Percentiles rank a stretch among this genome's conserved stretches.
phyloP scores from a whole-genome alignment of 2,797 vertebrate species.

The Momotus momota region DNA sequence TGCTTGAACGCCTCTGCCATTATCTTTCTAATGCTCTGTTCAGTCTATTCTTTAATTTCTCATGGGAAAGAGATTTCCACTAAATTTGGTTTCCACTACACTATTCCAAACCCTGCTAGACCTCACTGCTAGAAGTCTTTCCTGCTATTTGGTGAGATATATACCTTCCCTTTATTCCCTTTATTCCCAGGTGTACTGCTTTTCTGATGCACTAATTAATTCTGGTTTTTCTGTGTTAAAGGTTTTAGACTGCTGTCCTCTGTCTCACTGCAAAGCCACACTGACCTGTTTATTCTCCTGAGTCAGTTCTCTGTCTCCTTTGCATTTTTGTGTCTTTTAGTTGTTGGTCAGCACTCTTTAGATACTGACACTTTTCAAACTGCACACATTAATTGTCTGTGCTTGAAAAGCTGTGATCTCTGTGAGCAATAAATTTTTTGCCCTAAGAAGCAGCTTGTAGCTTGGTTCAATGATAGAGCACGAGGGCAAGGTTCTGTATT shows the following conservation, averaged over 20 bases:
- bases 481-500: not conserved
- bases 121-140: not conserved
- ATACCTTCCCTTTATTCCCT: not conserved
- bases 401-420: not conserved
- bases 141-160: not conserved
- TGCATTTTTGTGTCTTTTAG: not conserved
- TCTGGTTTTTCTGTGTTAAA: not conserved
- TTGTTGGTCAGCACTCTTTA: not conserved
- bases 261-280: not conserved
- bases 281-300: not conserved
- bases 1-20: not conserved
- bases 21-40: not conserved
- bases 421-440: not conserved
- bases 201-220: not conserved
- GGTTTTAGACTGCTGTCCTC: not conserved
- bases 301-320: not conserved
- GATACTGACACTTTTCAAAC: not conserved
- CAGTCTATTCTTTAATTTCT: slow-evolving; percentile 10
- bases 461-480: not conserved
- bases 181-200: not conserved
- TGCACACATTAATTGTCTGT: not conserved
- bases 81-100: not conserved
- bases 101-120: not conserved
- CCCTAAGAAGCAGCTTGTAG: not conserved
- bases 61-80: not conserved